Conservation (phyloP, 2,888 invertebrate genomes). For the Odontocolon sp. region DNA sequence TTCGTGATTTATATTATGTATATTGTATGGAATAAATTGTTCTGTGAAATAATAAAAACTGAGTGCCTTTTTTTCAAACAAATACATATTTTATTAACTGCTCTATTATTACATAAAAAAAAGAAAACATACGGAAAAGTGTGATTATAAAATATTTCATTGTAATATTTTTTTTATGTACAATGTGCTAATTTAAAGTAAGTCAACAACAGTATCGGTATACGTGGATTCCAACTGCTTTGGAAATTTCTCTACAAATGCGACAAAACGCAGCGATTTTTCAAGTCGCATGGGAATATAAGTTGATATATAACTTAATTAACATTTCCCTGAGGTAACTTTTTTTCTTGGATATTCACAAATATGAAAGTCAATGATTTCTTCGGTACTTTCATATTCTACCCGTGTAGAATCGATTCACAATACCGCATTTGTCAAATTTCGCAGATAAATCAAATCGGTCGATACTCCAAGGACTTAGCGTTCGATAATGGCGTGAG, state of each 20-base stretch:
- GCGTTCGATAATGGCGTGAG: conserved; percentile 16
- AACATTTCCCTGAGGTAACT: conserved; percentile 42
- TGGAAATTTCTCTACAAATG: conserved; percentile 30
- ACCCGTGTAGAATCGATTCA: background rate
- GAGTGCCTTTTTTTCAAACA: conserved; percentile 44
- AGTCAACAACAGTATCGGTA: conserved; percentile 36
- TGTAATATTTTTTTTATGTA: conserved; percentile 54
- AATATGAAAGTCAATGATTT: background rate
- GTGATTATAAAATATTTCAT: conserved; percentile 59
- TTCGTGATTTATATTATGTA: conserved; percentile 49
- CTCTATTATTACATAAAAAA: conserved; percentile 39
- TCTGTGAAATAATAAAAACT: conserved; percentile 7
- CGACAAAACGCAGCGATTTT: conserved; percentile 42
- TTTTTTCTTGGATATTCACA: conserved; percentile 17
- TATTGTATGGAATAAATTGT: conserved; percentile 55
- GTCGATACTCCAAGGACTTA: background rate
- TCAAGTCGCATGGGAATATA: conserved; percentile 24
- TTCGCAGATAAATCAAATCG: background rate
- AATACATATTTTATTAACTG: conserved; percentile 55
- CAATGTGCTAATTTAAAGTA: conserved; percentile 53
- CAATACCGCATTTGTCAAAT: conserved; percentile 7
- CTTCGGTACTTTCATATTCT: background rate
- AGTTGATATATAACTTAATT: conserved; percentile 20
- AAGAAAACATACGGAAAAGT: conserved; percentile 46
- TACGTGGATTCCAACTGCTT: conserved; percentile 33